Evolutionary conservation across 2,888 invertebrate genomes (phyloP), one percentile per base, ranked within the genome.

Genomic region (Coelopa pilipes): DNA sequence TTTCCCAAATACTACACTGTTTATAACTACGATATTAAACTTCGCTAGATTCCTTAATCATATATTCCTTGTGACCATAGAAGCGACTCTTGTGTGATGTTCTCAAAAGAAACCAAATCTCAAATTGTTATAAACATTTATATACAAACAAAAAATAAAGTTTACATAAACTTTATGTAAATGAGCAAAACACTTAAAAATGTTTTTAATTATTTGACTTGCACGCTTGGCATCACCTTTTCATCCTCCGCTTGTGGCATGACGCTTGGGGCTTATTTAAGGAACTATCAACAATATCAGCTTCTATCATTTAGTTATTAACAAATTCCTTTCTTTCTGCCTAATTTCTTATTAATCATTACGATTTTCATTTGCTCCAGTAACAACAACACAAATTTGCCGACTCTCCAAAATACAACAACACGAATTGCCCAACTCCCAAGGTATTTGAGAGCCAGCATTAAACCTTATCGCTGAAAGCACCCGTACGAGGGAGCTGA

Each of bases 211-310:
- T 63, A 45, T 67, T 15, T 55, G 12, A 53, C 17, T 68, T 15
- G 19, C 5, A 47, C 19, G 47, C 5, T 9, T 7, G n/a, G 17
- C 45, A 17, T 46, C 9, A 63, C 24, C 1, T 60, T 11, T 13
- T 17, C 17, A n/a, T 15, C 24, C 3, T 21, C 34, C 21, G 57
- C 21, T 21, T 59, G 12, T 21, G 19, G 12, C 57, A 21, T 59
- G 13, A 17, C 12, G 45, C 17, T 3, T 34, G 63, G 63, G 34
- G 63, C 17, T 45, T 68, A 10, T 63, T 19, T 55, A 71, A 65
- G 71, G 71, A 71, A 71, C 71, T 65, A 65, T 71, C 71, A 71
- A 63, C 65, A 57, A 50, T 19, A 15, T 34, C 21, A 53, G 34
- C 10, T 34, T 24, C 15, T 45, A n/a, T 34, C 2, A 34, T 34